Conservation (phyloP, 2,113 vertebrate genomes). For the Craseonycteris thonglongyai region DNA sequence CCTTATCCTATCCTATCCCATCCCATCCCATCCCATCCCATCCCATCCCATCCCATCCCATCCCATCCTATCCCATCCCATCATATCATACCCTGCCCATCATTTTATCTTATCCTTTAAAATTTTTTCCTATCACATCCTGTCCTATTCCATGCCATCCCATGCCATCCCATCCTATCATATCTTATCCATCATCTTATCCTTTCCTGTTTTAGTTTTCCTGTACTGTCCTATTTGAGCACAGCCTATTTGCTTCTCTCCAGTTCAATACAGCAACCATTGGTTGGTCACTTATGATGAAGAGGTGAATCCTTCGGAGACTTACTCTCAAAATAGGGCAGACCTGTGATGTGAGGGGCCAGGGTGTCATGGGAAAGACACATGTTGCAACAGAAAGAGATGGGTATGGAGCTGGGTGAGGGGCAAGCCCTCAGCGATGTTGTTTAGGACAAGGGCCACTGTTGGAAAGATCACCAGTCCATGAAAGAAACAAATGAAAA, state of each 20-base stretch:
- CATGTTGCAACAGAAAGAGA: not conserved
- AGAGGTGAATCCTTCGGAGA: not conserved
- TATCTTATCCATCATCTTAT: not conserved
- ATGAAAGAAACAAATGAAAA: not conserved
- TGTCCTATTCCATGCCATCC: not conserved
- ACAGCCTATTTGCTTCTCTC: not conserved
- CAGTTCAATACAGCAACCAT: not conserved
- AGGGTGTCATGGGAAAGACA: not conserved
- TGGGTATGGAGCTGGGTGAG: accelerated
- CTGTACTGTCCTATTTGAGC: not conserved
- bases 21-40: not conserved
- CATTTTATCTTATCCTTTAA: not conserved
- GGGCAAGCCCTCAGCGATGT: too few species aligned
- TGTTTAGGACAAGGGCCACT: too few species aligned
- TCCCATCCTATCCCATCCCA: not conserved
- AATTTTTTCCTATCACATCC: too few species aligned
- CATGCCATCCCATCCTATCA: too few species aligned
- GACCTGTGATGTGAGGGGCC: not conserved
- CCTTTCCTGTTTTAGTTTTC: not conserved
- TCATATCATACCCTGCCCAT: not conserved
- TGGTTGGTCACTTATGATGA: not conserved
- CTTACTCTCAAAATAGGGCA: not conserved
- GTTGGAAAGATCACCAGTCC: not conserved
- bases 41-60: not conserved
- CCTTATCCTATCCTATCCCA: too few species aligned